Conservation (phyloP, 2,888 invertebrate genomes). For the Agrochola circellaris region DNA sequence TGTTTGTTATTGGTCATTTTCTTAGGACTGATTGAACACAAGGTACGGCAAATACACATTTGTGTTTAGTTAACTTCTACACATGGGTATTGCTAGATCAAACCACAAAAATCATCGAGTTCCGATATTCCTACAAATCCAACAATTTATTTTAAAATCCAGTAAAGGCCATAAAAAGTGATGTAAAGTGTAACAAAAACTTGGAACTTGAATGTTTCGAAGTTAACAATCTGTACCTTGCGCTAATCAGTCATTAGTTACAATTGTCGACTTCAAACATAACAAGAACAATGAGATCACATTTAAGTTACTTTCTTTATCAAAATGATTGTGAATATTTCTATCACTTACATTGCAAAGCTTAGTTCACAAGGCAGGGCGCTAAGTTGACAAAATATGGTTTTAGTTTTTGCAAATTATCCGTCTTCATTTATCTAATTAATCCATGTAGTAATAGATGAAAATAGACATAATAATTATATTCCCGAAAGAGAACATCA, state of each 20-base stretch:
- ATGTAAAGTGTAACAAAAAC: not conserved
- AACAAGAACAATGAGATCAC: conserved; percentile 53
- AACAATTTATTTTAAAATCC: not conserved
- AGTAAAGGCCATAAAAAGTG: not conserved
- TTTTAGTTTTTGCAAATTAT: conserved; percentile 8
- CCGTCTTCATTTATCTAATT: conserved; percentile 1
- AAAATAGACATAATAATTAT: conserved; percentile 22
- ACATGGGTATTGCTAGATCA: not conserved
- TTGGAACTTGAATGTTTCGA: conserved; percentile 5
- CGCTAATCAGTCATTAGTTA: not conserved
- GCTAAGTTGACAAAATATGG: conserved; percentile 15
- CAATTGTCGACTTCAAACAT: conserved; percentile 16
- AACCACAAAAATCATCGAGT: not conserved
- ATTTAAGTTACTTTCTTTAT: conserved; percentile 25
- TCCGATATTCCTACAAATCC: not conserved
- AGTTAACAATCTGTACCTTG: not conserved
- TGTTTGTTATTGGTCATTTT: conserved; percentile 8
- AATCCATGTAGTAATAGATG: conserved; percentile 10
- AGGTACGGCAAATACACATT: not conserved
- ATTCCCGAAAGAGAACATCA: conserved; percentile 30
- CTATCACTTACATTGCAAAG: conserved; percentile 24
- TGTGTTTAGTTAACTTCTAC: not conserved
- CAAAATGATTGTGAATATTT: conserved; percentile 12
- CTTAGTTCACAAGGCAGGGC: conserved; percentile 5
- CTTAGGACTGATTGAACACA: not conserved